Conservation (phyloP, 2,113 vertebrate genomes). For the Oenanthe melanoleuca region DNA sequence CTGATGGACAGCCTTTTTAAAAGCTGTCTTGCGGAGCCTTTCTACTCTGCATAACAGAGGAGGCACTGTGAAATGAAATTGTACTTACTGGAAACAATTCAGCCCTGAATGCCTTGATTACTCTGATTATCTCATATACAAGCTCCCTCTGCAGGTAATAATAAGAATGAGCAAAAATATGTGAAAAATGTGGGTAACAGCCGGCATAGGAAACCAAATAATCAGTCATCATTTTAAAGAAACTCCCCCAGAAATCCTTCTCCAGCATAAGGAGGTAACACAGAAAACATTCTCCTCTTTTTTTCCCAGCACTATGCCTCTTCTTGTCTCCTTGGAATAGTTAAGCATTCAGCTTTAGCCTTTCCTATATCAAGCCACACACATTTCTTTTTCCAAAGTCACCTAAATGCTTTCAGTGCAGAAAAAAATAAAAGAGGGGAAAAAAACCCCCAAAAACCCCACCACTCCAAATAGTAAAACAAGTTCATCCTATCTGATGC, state of each 20-base stretch:
- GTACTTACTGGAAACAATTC: conserved; percentile 61
- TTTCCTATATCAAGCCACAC: not conserved
- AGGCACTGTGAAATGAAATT: conserved; percentile 29
- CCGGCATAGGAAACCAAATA: not conserved
- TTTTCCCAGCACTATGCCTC: not conserved
- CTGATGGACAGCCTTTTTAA: not conserved
- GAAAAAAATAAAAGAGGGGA: not conserved
- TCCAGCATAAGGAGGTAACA: not conserved
- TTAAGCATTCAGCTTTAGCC: not conserved
- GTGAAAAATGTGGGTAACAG: conserved; percentile 44
- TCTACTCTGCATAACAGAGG: conserved; percentile 15
- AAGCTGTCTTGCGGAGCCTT: conserved; percentile 19
- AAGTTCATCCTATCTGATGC: conserved; percentile 18
- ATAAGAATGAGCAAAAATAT: conserved; percentile 74
- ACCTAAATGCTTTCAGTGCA: not conserved
- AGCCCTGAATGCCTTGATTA: conserved; percentile 66
- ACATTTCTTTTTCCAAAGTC: conserved; percentile 24
- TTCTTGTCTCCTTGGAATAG: not conserved
- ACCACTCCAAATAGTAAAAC: conserved; percentile 55
- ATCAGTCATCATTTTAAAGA: conserved; percentile 16
- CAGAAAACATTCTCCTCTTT: not conserved
- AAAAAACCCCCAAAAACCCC: not conserved
- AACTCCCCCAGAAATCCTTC: not conserved
- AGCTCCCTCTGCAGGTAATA: conserved; percentile 83
- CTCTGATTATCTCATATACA: conserved; percentile 76